phyloP scores from a whole-genome alignment of 2,797 vertebrate species.

The Chelon auratus region DNA sequence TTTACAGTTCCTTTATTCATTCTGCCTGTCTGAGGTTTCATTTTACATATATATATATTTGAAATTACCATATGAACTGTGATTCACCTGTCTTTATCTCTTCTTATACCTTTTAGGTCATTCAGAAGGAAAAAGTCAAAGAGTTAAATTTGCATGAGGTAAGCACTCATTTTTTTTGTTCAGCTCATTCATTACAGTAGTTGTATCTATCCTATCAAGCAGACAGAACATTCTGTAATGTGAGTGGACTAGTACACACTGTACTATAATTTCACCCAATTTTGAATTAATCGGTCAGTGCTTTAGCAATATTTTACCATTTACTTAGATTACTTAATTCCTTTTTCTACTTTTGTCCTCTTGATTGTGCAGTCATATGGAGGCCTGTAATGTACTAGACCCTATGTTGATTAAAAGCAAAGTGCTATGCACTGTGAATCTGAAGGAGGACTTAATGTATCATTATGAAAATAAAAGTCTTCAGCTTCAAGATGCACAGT shows the following conservation, averaged over 20 bases:
- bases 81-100: constrained; percentile 38
- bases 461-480: background rate
- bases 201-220: background rate
- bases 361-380: background rate
- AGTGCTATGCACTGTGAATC: background rate
- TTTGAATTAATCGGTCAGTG: background rate
- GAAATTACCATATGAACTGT: background rate
- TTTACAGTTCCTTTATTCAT: background rate
- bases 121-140: constrained; percentile 99
- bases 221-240: constrained; percentile 24
- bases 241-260: constrained; percentile 8
- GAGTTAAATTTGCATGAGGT: constrained; percentile 99
- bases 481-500: background rate
- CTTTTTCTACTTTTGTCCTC: background rate
- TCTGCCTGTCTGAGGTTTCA: background rate
- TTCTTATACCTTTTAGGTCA: constrained; percentile 88
- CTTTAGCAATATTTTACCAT: background rate
- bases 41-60: background rate
- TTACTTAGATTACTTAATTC: background rate
- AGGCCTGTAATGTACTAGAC: background rate
- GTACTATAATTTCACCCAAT: background rate
- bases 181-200: too few relatives aligned
- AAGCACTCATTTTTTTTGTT: constrained; percentile 66
- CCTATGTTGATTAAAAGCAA: constrained; percentile 17
- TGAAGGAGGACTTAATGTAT: background rate